phyloP scores from a whole-genome alignment of 2,888 invertebrate species.

The Exocentrus adspersus region DNA sequence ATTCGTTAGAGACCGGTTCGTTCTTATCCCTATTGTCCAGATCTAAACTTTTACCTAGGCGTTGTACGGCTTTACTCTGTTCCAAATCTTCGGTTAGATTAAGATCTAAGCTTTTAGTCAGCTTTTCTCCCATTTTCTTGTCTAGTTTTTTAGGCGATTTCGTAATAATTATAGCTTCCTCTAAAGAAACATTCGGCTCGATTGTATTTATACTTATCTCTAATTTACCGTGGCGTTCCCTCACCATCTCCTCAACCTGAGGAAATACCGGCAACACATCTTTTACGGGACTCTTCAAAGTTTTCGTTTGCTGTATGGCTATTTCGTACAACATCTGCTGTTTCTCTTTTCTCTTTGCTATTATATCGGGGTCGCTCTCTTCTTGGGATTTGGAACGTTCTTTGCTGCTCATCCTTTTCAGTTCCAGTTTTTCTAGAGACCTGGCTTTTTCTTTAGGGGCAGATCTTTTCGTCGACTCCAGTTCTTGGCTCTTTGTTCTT shows the following conservation, averaged over 20 bases:
- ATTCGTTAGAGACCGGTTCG: slow-evolving; percentile 51
- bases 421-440: slow-evolving; percentile 74
- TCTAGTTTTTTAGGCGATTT: slow-evolving; percentile 79
- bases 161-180: slow-evolving; percentile 80
- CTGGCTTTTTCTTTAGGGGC: slow-evolving; percentile 72
- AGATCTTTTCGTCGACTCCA: slow-evolving; percentile 65
- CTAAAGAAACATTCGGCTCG: slow-evolving; percentile 62
- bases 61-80: slow-evolving; percentile 55
- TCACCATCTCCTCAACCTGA: slow-evolving; percentile 77
- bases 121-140: slow-evolving; percentile 62
- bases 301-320: slow-evolving; percentile 79
- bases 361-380: slow-evolving; percentile 74
- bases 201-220: slow-evolving; percentile 77
- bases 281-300: slow-evolving; percentile 78
- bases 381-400: slow-evolving; percentile 79
- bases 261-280: slow-evolving; percentile 78
- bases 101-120: slow-evolving; percentile 74
- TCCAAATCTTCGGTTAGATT: slow-evolving; percentile 64
- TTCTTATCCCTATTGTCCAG: slow-evolving; percentile 58
- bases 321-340: slow-evolving; percentile 81
- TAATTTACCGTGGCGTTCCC: slow-evolving; percentile 78
- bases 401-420: slow-evolving; percentile 68
- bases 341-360: slow-evolving; percentile 77
- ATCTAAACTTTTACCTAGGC: slow-evolving; percentile 63
- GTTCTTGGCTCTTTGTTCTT: slow-evolving; percentile 71